Base-by-base conservation (phyloP, 2,888 invertebrate genomes). In the Zootermopsis nevadensis region DNA sequence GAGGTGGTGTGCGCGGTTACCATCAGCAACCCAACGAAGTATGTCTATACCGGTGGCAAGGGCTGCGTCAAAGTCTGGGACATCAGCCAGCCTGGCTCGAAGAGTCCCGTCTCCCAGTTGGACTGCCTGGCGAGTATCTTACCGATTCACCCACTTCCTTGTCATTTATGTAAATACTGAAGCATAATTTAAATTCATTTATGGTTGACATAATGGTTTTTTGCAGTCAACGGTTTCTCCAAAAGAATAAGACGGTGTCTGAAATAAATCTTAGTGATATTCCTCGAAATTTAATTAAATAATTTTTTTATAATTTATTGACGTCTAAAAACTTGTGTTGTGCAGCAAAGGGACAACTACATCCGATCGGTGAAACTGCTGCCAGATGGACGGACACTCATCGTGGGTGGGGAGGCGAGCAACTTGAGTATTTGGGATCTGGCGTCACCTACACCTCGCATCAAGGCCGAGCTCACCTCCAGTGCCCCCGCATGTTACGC, bases 31-130 rank as follows among this genome's bases (percentile, higher is more conserved):
- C 96, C 97, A 84, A 96, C 97, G 81, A 96, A 96, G 89, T 96
- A 96, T 90, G 97, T 97, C 80, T 98, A 98, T 91, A 98, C 98
- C 4, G 98, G 98, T 77, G 98, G 98, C 87, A 98, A 98, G 91
- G 98, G 98, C 85, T 97, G 98, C 91, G 98, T 99, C 86, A 99
- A 99, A 91, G 97, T 98, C 84, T 98, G 98, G 98, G 98, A 98
- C 91, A 97, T 98, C 89, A 95, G 95, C 90, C 97, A 97, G 89
- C 95, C 96, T 42, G 95, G 94, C 85, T 93, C 93, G 86, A 97
- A 97, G 89, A 95, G 94, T 87, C 97, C 97, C 81, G 95, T 98
- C 85, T 96, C 97, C 85, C 97, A 97, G 89, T 92, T 98, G 86
- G 97, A 98, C 90, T 98, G 98, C 90, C 92, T 98, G 92, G 95